phyloP scores from a whole-genome alignment of 1,140 invertebrate species.

The Aphidius ervi region DNA sequence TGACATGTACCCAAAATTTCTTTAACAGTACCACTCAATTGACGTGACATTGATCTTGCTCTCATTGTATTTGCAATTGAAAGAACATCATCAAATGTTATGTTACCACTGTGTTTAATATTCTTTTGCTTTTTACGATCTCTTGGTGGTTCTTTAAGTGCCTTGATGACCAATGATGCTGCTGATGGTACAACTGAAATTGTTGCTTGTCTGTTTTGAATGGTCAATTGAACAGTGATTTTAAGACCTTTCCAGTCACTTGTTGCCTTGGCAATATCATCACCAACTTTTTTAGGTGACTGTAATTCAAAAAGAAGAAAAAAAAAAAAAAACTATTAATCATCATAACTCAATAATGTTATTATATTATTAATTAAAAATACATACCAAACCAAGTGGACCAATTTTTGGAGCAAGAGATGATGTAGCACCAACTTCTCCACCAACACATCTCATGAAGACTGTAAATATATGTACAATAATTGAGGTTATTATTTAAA shows the following conservation, averaged over 20 bases:
- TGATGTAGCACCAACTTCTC: conserved; percentile 98
- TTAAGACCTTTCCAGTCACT: conserved; percentile 99
- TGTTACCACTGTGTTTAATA: conserved; percentile 97
- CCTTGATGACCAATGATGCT: conserved; percentile 95
- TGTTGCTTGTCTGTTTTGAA: conserved; percentile 97
- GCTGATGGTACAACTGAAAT: conserved; percentile 98
- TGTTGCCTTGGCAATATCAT: conserved; percentile 99
- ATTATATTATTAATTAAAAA: not conserved
- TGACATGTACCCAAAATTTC: conserved; percentile 97
- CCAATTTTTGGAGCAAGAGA: conserved; percentile 99
- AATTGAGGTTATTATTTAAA: conserved; percentile 8
- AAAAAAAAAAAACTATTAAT: not conserved
- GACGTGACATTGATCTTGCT: conserved; percentile 89
- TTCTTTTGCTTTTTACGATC: conserved; percentile 99
- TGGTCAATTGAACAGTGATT: conserved; percentile 96
- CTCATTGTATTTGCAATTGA: conserved; percentile 90
- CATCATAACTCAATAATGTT: not conserved
- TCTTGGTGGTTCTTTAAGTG: conserved; percentile 95
- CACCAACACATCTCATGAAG: conserved; percentile 94
- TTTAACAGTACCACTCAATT: conserved; percentile 89
- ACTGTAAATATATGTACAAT: conserved; percentile 60
- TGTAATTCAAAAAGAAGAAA: conserved; percentile 43
- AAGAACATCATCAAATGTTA: conserved; percentile 90
- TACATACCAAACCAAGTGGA: conserved; percentile 92
- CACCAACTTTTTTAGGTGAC: conserved; percentile 99